A percentile compares a stretch with the other conserved stretches of the same genome.
Conservation (phyloP, 2,797 vertebrate species). For the Cyprinodon diabolis region DNA sequence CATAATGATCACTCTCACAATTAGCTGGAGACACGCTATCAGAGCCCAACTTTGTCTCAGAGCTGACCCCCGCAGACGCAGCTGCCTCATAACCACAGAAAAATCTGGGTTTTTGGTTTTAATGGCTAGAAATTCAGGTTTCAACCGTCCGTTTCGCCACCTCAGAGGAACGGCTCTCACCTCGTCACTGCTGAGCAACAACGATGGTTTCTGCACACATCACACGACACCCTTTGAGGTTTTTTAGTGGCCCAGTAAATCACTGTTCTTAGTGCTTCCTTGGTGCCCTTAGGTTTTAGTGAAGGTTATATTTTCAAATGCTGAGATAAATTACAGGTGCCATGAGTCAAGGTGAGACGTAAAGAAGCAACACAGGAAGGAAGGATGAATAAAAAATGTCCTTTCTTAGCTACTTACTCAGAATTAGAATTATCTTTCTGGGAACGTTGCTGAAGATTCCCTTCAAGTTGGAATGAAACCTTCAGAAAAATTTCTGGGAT, state of each 20-base stretch:
- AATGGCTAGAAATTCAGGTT: slow-evolving; percentile 73
- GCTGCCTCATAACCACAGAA: slow-evolving; percentile 72
- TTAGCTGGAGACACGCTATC: slow-evolving; percentile 75
- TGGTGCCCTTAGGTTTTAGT: slow-evolving; percentile 52
- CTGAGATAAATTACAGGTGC: slow-evolving; percentile 21
- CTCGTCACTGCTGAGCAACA: slow-evolving; percentile 40
- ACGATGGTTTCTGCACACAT: slow-evolving; percentile 14
- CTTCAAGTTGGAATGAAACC: not conserved
- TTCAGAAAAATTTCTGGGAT: not conserved
- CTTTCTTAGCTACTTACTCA: not conserved
- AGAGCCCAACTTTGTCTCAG: slow-evolving; percentile 55
- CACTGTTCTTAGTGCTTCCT: slow-evolving; percentile 43
- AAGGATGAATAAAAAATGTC: not conserved
- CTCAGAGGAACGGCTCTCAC: slow-evolving; percentile 59
- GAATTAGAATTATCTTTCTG: slow-evolving; percentile 4
- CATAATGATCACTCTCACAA: slow-evolving; percentile 81
- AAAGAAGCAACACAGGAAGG: slow-evolving; percentile 6
- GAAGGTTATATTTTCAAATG: slow-evolving; percentile 27
- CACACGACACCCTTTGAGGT: slow-evolving; percentile 61
- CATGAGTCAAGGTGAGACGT: slow-evolving; percentile 3
- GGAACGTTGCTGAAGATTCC: not conserved
- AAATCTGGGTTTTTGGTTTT: slow-evolving; percentile 61
- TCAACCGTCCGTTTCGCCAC: slow-evolving; percentile 55
- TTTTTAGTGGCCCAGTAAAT: slow-evolving; percentile 64
- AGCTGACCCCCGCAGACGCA: slow-evolving; percentile 68